A percentile compares a stretch with the other conserved stretches of the same genome.
Evolutionary conservation across 2,797 vertebrate genomes (phyloP).

Genomic region (Trematomus bernacchii): DNA sequence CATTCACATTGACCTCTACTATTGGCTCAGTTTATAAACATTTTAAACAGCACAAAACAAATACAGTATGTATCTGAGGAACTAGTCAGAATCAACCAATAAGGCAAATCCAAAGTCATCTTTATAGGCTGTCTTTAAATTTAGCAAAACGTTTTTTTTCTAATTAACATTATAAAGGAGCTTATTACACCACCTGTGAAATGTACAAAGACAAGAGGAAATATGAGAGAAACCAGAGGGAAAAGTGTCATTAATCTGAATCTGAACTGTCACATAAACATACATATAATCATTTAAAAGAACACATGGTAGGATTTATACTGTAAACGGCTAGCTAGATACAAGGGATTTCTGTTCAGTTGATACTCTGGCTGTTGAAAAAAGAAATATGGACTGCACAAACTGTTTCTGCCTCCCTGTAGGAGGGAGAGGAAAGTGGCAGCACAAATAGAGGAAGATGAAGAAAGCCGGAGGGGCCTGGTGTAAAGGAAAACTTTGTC

Average conservation of each 20-base stretch:
- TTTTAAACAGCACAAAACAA: no score
- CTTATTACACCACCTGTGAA: no score
- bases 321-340: neutral
- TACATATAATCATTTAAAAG: neutral
- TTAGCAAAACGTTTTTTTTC: no score
- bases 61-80: no score
- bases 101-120: neutral
- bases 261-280: neutral
- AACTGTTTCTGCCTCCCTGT: slow-evolving; percentile 1
- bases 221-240: neutral
- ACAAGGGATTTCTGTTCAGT: neutral
- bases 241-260: neutral
- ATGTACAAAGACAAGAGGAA: neutral
- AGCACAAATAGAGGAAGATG: slow-evolving; percentile 16
- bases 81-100: no score
- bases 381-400: neutral
- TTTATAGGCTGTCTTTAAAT: neutral
- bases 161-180: neutral
- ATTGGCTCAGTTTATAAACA: no score
- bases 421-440: slow-evolving; percentile 5
- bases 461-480: slow-evolving; percentile 17
- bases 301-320: neutral
- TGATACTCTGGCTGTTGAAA: neutral
- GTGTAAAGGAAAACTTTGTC: slow-evolving; percentile 38
- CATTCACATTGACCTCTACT: no score